These are phyloP conservation scores for Apus apus DNA, from an alignment of 2,113 vertebrate genomes.

Conservation along the genomic window DNA sequence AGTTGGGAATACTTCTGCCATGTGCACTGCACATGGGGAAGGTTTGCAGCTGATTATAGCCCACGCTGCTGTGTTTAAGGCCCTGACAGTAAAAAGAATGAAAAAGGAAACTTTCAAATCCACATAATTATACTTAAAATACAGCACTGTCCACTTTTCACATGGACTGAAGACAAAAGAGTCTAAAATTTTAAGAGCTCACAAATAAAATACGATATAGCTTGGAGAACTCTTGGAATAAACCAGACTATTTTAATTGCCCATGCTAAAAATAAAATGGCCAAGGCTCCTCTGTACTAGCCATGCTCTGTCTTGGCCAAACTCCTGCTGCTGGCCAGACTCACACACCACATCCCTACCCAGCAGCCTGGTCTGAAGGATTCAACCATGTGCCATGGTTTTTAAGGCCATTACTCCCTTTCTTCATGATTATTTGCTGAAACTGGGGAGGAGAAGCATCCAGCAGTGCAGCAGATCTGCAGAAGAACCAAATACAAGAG, in stretches of 20 bases:
- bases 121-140: constrained; percentile 2
- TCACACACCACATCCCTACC: rapidly evolving
- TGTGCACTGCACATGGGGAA: background rate
- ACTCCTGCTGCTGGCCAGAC: background rate
- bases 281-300: background rate
- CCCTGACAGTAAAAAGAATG: background rate
- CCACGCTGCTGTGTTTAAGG: rapidly evolving
- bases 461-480: background rate
- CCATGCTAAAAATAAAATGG: background rate
- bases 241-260: background rate
- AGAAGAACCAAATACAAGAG: background rate
- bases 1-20: background rate
- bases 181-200: background rate
- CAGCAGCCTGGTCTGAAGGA: background rate
- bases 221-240: background rate
- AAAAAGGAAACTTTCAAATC: background rate
- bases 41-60: background rate
- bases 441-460: background rate
- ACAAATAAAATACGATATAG: background rate
- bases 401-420: background rate
- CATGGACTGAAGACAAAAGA: background rate
- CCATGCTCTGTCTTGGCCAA: background rate
- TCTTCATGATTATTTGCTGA: background rate
- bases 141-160: background rate
- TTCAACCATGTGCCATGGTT: background rate